A percentile compares a stretch with the other conserved stretches of the same genome.
phyloP scores from a whole-genome alignment of 2,113 vertebrate species.

The Neoarius graeffei region DNA sequence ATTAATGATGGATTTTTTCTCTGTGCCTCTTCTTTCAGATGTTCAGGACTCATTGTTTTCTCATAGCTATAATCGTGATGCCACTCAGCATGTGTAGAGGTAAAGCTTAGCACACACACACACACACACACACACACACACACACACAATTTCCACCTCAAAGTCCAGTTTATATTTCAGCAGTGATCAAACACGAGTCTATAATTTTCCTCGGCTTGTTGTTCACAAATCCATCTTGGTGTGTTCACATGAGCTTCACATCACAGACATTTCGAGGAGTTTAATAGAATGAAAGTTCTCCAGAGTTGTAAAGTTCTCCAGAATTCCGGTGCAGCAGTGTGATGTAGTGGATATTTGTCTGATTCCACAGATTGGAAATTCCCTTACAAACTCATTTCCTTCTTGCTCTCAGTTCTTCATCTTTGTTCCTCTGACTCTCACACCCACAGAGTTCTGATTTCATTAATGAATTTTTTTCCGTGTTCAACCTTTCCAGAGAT shows the following conservation, averaged over 20 bases:
- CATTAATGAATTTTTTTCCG: not conserved
- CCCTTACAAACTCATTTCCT: not conserved
- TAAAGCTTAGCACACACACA: conserved; percentile 7
- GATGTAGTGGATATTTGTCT: not conserved
- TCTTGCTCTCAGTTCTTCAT: not conserved
- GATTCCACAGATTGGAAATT: not conserved
- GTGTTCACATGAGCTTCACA: not conserved
- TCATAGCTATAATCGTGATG: not conserved
- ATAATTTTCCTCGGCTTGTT: not conserved
- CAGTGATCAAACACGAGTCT: not conserved
- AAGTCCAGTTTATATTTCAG: not conserved
- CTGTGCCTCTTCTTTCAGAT: not conserved
- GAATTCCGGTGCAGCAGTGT: not conserved
- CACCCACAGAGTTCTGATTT: not conserved
- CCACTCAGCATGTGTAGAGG: conserved; percentile 3
- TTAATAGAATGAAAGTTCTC: not conserved
- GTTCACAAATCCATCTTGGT: not conserved
- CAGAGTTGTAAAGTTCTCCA: not conserved
- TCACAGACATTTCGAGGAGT: not conserved
- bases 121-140: not conserved
- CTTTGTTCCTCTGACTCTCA: not conserved
- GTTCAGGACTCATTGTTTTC: not conserved
- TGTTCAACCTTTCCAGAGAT: not conserved
- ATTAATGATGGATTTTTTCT: not conserved
- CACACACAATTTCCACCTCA: not conserved